Percentiles rank a stretch among this genome's conserved stretches.
Conservation (phyloP, 2,113 vertebrate species). For the Phalacrocorax aristotelis region DNA sequence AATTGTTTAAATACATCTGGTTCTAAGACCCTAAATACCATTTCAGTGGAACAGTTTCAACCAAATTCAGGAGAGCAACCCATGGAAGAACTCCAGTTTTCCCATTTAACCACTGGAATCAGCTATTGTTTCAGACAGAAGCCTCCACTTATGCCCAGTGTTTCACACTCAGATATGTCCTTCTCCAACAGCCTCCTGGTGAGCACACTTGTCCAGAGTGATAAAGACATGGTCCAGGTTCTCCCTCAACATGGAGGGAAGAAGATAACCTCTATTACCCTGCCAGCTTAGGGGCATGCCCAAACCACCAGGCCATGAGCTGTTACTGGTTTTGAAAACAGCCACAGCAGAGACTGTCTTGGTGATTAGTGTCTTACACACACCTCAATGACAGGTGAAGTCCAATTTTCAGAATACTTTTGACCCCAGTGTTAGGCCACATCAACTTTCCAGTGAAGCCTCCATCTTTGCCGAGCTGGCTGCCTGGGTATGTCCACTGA, state of each 20-base stretch:
- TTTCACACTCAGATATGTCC: neutral
- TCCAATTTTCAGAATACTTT: neutral
- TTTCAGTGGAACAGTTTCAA: neutral
- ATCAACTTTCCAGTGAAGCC: neutral
- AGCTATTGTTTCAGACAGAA: neutral
- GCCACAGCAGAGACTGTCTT: neutral
- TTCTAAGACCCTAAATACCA: neutral
- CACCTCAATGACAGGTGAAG: neutral
- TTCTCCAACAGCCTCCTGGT: neutral
- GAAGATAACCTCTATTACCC: neutral
- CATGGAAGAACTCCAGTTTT: neutral
- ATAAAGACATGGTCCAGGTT: neutral
- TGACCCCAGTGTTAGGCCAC: neutral
- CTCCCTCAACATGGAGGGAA: neutral
- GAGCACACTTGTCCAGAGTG: neutral
- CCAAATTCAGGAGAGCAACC: neutral
- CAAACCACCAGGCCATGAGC: neutral
- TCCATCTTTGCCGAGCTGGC: rapidly evolving
- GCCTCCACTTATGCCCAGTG: rapidly evolving
- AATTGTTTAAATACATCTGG: neutral
- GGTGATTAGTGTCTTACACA: neutral
- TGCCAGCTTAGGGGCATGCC: neutral
- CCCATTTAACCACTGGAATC: neutral
- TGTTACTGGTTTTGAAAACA: neutral
- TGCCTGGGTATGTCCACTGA: neutral